These are phyloP conservation scores for Copsychus sechellarum DNA, from an alignment of 2,113 vertebrate species.

Conservation along the genomic window DNA sequence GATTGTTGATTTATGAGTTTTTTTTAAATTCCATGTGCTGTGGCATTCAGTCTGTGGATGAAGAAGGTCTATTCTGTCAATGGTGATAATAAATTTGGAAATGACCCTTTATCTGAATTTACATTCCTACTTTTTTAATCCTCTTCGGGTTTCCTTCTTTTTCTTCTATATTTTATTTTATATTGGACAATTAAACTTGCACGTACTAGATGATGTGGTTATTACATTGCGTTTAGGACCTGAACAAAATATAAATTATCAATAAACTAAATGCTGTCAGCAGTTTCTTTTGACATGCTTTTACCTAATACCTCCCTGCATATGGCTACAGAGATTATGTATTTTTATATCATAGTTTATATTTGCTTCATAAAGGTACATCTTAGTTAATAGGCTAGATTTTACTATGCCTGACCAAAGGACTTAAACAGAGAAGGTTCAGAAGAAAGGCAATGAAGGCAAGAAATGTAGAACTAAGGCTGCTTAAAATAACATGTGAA, in stretches of 20 bases:
- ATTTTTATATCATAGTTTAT: not conserved
- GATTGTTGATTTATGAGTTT: not conserved
- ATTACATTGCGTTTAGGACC: not conserved
- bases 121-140: not conserved
- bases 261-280: not conserved
- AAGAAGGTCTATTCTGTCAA: not conserved
- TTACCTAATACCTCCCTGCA: not conserved
- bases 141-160: not conserved
- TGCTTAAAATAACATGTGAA: not conserved
- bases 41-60: not conserved
- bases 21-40: not conserved
- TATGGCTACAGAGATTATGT: not conserved
- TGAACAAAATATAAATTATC: not conserved
- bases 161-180: not conserved
- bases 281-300: not conserved
- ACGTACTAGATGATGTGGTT: not conserved
- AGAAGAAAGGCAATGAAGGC: not conserved
- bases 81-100: not conserved
- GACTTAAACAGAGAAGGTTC: not conserved
- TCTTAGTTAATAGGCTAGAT: not conserved
- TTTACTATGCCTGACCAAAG: not conserved
- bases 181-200: not conserved
- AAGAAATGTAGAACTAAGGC: not conserved
- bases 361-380: not conserved
- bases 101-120: not conserved